These are phyloP conservation scores for Pogoniulus pusillus DNA, from an alignment of 2,797 vertebrate species.

Conservation along the genomic window DNA sequence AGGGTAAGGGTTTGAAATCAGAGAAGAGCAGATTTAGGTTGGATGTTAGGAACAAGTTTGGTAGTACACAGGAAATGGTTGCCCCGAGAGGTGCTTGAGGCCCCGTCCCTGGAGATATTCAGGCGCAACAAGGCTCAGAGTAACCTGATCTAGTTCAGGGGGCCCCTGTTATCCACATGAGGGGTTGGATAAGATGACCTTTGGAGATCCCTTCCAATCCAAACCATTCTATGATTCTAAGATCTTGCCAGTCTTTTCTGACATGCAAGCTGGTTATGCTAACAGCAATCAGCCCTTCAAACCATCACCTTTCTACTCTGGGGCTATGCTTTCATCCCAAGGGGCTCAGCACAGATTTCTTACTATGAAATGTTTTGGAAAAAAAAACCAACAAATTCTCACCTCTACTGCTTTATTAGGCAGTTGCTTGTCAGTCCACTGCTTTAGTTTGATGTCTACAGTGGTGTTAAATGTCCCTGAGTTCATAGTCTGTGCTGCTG, in stretches of 20 bases:
- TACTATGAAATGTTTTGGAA: not conserved
- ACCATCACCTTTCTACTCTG: not conserved
- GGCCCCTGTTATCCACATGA: no score
- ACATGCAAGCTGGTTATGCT: not conserved
- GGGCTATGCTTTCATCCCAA: not conserved
- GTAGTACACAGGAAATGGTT: no score
- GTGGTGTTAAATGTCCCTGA: slow-evolving; percentile 98
- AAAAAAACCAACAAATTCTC: slow-evolving; percentile 1
- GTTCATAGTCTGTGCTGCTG: slow-evolving; percentile 94
- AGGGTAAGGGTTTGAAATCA: no score
- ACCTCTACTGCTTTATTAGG: slow-evolving; percentile 98
- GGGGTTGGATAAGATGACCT: no score
- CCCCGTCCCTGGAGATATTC: no score
- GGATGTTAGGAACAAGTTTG: no score
- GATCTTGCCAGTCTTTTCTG: not conserved
- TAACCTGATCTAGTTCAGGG: no score
- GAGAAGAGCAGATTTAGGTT: no score
- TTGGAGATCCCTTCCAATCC: no score
- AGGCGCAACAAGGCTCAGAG: no score
- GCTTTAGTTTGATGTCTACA: slow-evolving; percentile 97
- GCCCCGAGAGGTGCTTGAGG: no score
- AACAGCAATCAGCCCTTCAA: not conserved
- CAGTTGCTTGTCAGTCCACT: slow-evolving; percentile 99
- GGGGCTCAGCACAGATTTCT: not conserved
- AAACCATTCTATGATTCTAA: no score